Evolutionary conservation across 2,113 vertebrate genomes (phyloP), one percentile per base, ranked within the genome.

Genomic region (Rana temporaria): DNA sequence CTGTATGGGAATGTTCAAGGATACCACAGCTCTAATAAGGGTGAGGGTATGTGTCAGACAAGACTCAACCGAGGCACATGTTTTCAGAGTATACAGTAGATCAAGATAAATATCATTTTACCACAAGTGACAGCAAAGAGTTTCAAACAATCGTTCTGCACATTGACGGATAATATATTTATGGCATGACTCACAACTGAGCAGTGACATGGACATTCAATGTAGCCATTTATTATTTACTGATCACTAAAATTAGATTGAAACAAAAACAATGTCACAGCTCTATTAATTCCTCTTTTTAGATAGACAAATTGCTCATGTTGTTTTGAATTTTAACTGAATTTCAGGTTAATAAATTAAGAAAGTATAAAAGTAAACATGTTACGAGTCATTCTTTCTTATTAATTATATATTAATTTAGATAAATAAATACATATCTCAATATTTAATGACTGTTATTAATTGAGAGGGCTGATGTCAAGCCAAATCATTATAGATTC

Each of bases 21-120:
- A 67, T 18, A 42, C 1, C 2, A 74, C n/a, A 38, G 32, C 26
- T 26, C 53, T 67, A 48, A 56, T 66, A 75, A 59, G 60, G 52
- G 19, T 63, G 38, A 38, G 52, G 53, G 77, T 59, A 30, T 67
- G 52, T 14, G 15, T 12, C 9, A 20, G 14, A 59, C 55, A n/a
- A 68, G 53, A 69, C 57, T 53, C 20, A 69, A 67, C 68, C 64
- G 68, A 34, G 55, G 65, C 34, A 67, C 65, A 79, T 24, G 15
- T 55, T 55, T 69, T 24, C 32, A 52, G 64, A 52, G 24, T 64
- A 53, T 72, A 72, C 18, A 73, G 60, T n/a, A 26, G 52, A 73
- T 73, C 57, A 56, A 34, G 79, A 30, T 73, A 73, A 81, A 81
- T 65, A 52, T 72, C 42, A 62, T 26, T 73, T 70, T 34, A 73